phyloP scores from a whole-genome alignment of 1,140 invertebrate species.

The Propsilocerus akamusi region DNA sequence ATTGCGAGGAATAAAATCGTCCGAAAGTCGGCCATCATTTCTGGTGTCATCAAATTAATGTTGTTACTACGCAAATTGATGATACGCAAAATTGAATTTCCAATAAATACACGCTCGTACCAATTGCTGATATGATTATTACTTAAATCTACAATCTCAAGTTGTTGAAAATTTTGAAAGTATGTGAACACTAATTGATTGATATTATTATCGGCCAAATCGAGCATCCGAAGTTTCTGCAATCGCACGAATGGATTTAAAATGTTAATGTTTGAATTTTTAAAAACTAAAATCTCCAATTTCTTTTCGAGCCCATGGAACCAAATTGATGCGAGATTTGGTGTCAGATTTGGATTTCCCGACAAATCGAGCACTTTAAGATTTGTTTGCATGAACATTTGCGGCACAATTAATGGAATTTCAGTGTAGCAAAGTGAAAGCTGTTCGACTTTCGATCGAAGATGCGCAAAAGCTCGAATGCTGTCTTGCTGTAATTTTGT shows the following conservation, averaged over 20 bases:
- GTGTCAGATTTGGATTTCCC: conserved; percentile 23
- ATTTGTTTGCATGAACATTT: conserved; percentile 22
- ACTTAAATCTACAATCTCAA: conserved; percentile 28
- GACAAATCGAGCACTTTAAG: conserved; percentile 30
- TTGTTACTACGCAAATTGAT: conserved; percentile 29
- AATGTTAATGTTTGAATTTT: conserved; percentile 20
- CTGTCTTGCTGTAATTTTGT: conserved; percentile 24
- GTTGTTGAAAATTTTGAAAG: conserved; percentile 16
- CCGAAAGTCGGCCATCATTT: conserved; percentile 27
- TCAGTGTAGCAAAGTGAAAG: conserved; percentile 30
- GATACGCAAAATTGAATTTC: conserved; percentile 22
- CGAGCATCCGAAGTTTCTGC: conserved; percentile 23
- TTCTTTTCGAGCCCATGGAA: conserved; percentile 24
- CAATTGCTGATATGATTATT: conserved; percentile 29
- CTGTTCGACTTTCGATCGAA: conserved; percentile 22
- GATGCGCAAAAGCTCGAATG: conserved; percentile 17
- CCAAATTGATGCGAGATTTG: conserved; percentile 15
- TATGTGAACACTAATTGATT: conserved; percentile 11
- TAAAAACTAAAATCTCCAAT: conserved; percentile 27
- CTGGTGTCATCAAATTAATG: conserved; percentile 27
- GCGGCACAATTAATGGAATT: conserved; percentile 17
- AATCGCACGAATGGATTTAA: conserved; percentile 21
- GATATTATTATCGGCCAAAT: conserved; percentile 27
- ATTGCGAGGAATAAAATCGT: conserved; percentile 22
- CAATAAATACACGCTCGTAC: conserved; percentile 21